Evolutionary conservation across 2,797 vertebrate genomes (phyloP), one percentile per base, ranked within the genome.

Genomic region (Anguilla pacifica): DNA sequence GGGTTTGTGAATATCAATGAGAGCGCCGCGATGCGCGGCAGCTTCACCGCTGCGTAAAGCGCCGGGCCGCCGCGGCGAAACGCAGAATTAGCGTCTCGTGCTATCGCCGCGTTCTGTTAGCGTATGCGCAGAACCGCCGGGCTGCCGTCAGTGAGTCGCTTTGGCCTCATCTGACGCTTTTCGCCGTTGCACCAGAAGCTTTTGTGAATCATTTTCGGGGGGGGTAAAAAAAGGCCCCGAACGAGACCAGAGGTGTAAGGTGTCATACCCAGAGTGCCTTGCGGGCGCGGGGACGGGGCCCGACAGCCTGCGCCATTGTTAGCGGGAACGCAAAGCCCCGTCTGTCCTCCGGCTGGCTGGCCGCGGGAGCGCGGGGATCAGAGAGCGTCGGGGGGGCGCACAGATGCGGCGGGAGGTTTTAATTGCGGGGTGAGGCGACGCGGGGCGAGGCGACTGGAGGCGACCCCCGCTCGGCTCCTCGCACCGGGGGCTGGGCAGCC

Each of bases 361-460:
- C 51, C 13, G 28, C 86, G 3, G 17, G 35, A 51, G 19, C 9
- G 46, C 81, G 6, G 22, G 77, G 77, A 81, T 31, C 61, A 49
- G 49, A 74, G 51, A 84, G 51, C 49, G 61, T 51, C 51, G 67
- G 86, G 25, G 70, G 82, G 64, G 81, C 46, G 57, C 85, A 88
- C 86, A 72, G 85, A 89, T 90, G 88, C 49, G 86, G 51, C 22
- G 31, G 70, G 67, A 53, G 70, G 64, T 81, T 77, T 83, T 88
- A 88, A 88, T 90, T 85, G 88, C 53, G 55, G 86, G 77, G 61
- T 86, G 84, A 87, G 84, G 81, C 31, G 84, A 86, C 79, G 81
- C 79, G 3, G 39, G 74, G 74, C 74, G 74, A 39, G 70, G 70
- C 70, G 28, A 1, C 13, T 31, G 2, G 70, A 74, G 70, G 72